phyloP scores from a whole-genome alignment of 2,797 vertebrate genomes.

The Avahi laniger region DNA sequence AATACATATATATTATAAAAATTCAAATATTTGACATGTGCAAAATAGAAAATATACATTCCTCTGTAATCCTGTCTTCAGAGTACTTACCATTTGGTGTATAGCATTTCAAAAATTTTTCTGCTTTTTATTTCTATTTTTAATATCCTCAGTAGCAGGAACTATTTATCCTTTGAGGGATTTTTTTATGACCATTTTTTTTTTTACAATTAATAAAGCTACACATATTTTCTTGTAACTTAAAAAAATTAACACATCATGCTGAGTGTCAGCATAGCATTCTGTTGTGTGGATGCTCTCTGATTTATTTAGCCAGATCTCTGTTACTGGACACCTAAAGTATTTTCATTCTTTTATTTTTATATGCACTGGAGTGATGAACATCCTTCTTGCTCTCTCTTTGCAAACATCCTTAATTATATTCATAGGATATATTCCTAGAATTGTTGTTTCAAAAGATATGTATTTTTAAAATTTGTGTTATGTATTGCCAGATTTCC shows the following conservation, averaged over 20 bases:
- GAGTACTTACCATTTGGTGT: neutral
- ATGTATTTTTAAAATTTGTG: neutral
- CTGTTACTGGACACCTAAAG: neutral
- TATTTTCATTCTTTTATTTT: neutral
- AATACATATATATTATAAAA: neutral
- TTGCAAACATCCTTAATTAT: neutral
- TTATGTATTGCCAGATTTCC: neutral
- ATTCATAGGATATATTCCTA: neutral
- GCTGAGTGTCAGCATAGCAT: neutral
- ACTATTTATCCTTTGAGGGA: neutral
- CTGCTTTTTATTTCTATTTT: constrained; percentile 18
- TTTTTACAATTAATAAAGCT: neutral
- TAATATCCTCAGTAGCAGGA: neutral
- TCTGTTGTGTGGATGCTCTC: neutral
- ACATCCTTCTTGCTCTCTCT: neutral
- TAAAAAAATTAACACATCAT: neutral
- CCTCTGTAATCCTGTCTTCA: neutral
- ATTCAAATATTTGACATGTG: neutral
- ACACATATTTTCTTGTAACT: neutral
- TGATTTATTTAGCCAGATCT: neutral
- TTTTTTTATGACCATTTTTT: neutral
- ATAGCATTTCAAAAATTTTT: neutral
- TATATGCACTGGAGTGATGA: neutral
- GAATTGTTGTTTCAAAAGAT: neutral
- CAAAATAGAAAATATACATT: constrained; percentile 13